phyloP scores from a whole-genome alignment of 1,140 invertebrate genomes.

The Drosophila nasuta region DNA sequence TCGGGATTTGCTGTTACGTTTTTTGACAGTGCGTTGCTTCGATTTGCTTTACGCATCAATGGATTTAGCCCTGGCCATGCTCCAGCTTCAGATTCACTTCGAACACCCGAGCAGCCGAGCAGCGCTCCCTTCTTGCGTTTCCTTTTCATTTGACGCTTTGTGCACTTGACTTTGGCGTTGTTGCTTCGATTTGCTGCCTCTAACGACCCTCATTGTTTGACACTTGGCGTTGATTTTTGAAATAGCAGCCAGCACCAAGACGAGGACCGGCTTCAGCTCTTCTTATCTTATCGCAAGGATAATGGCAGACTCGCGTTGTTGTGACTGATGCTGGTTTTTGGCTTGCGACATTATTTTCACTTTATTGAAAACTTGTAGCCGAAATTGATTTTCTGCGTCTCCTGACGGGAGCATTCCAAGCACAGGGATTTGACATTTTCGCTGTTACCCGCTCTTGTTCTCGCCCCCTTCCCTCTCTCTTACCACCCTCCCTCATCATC shows the following conservation, averaged over 20 bases:
- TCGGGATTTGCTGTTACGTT: constrained; percentile 56
- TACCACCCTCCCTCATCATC: not conserved
- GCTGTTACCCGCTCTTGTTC: constrained; percentile 38
- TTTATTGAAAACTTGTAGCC: constrained; percentile 82
- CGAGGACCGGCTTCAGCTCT: constrained; percentile 22
- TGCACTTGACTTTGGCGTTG: constrained; percentile 76
- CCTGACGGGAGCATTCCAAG: constrained; percentile 69
- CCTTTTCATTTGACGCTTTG: constrained; percentile 82
- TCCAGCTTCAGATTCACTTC: not conserved
- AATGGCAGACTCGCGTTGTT: constrained; percentile 55
- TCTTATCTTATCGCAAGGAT: constrained; percentile 64
- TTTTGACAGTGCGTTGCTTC: constrained; percentile 75
- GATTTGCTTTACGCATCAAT: constrained; percentile 77
- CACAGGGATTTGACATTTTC: constrained; percentile 76
- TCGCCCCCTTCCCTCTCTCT: not conserved
- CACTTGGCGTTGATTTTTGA: constrained; percentile 76
- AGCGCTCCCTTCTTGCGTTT: constrained; percentile 41
- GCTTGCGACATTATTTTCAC: constrained; percentile 78
- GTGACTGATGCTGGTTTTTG: constrained; percentile 34
- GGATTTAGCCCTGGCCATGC: constrained; percentile 57
- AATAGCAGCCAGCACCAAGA: constrained; percentile 19
- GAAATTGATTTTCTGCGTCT: constrained; percentile 81
- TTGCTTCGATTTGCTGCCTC: constrained; percentile 74
- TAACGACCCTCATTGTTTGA: constrained; percentile 82
- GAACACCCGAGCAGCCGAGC: not conserved